Conservation (phyloP, 2,113 vertebrate species). For the Odocoileus virginianus region DNA sequence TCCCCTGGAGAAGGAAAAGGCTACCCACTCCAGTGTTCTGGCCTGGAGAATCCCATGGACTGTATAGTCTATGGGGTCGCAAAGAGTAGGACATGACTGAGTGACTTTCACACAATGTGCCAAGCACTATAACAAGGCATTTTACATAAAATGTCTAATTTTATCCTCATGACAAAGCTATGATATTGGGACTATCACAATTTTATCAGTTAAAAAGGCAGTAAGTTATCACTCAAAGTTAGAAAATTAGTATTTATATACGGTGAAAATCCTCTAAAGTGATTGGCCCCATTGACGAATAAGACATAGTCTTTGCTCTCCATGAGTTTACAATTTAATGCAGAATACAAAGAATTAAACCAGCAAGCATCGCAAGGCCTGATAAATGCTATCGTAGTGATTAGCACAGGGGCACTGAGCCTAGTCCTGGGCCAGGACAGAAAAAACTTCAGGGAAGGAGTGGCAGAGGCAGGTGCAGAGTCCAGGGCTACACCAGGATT, state of each 20-base stretch:
- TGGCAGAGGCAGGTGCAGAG: not conserved
- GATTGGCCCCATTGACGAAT: not conserved
- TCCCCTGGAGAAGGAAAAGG: not conserved
- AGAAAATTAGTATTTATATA: slow-evolving; percentile 23
- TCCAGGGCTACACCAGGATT: not conserved
- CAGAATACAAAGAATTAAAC: slow-evolving; percentile 24
- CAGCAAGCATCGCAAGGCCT: not conserved
- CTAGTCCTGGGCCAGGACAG: not conserved
- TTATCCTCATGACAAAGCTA: slow-evolving; percentile 4
- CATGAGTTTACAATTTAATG: not conserved
- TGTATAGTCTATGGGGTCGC: not conserved
- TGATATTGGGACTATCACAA: not conserved
- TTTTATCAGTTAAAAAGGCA: slow-evolving; percentile 13
- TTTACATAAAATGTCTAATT: not conserved
- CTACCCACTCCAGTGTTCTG: not conserved
- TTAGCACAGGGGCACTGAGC: not conserved
- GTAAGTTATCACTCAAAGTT: not conserved
- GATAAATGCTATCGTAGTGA: not conserved
- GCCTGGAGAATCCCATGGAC: not conserved
- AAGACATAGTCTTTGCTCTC: not conserved
- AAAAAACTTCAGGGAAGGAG: not conserved
- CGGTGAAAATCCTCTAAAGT: not conserved
- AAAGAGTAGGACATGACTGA: not conserved
- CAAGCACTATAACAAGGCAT: not conserved
- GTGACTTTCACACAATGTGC: not conserved